These are phyloP conservation scores for Pseudomugil gertrudae DNA, from an alignment of 2,797 vertebrate genomes.

Conservation along the genomic window DNA sequence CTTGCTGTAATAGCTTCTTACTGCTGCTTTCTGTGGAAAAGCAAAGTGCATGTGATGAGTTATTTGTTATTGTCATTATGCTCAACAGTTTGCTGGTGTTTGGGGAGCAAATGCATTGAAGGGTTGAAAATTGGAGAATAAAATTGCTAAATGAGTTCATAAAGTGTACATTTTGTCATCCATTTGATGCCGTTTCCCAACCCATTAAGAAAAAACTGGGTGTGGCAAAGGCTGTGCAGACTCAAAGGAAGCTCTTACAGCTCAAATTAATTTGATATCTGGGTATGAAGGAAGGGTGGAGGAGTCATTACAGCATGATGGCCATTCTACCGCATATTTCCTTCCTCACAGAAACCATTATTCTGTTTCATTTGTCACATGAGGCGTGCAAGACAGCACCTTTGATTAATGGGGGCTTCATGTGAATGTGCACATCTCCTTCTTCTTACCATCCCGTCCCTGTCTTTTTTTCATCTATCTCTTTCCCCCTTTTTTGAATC, in stretches of 20 bases:
- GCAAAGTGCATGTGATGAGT: slow-evolving; percentile 26
- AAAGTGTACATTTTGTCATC: slow-evolving; percentile 30
- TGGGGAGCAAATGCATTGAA: slow-evolving; percentile 24
- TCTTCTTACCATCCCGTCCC: slow-evolving; percentile 34
- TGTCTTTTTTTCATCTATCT: slow-evolving; percentile 46
- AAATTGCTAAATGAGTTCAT: slow-evolving; percentile 30
- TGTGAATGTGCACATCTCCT: slow-evolving; percentile 61
- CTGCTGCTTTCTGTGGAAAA: slow-evolving; percentile 9
- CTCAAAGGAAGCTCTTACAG: slow-evolving; percentile 34
- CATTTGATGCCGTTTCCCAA: slow-evolving; percentile 31
- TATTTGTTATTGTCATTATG: slow-evolving; percentile 51
- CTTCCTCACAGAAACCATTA: slow-evolving; percentile 72
- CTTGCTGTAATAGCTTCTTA: slow-evolving; percentile 18
- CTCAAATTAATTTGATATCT: slow-evolving; percentile 61
- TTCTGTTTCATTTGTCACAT: slow-evolving; percentile 80
- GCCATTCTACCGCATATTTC: slow-evolving; percentile 56
- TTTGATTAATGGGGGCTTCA: slow-evolving; percentile 76
- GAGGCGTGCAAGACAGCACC: slow-evolving; percentile 57
- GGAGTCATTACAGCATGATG: slow-evolving; percentile 36
- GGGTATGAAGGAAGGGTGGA: slow-evolving; percentile 25
- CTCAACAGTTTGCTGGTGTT: slow-evolving; percentile 39
- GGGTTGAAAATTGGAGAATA: slow-evolving; percentile 18
- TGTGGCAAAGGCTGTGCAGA: slow-evolving; percentile 28
- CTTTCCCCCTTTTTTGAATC: slow-evolving; percentile 22
- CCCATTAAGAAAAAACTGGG: slow-evolving; percentile 42